Percentiles rank a stretch among this genome's conserved stretches.
These are phyloP conservation scores for Oreochromis spilurus DNA, from an alignment of 2,113 vertebrate species.

Conservation along the genomic window DNA sequence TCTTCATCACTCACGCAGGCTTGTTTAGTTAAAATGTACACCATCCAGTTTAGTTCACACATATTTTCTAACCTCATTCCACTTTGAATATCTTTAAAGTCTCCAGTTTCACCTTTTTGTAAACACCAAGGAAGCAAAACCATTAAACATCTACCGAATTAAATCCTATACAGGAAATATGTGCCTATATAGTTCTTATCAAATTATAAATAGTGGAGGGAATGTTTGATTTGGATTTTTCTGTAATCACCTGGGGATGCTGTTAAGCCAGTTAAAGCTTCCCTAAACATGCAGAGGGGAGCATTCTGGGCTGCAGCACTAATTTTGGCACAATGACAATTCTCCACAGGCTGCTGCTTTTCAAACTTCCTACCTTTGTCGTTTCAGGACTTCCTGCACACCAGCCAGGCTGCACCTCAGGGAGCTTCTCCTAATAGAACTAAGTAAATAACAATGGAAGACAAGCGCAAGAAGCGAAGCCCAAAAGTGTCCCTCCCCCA, in stretches of 20 bases:
- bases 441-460: conserved; percentile 76
- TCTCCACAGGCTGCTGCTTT: not conserved
- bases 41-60: not conserved
- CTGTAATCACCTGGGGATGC: not conserved
- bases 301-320: not conserved
- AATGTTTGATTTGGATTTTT: not conserved
- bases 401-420: not conserved
- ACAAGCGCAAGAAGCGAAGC: conserved; percentile 89
- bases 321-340: conserved; percentile 4
- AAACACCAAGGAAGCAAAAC: not conserved
- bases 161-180: not conserved
- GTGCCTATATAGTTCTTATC: not conserved
- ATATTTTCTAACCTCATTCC: not conserved
- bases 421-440: not conserved
- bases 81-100: not conserved
- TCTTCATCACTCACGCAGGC: not conserved
- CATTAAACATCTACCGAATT: not conserved
- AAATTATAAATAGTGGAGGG: not conserved
- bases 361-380: conserved; percentile 37
- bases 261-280: not conserved
- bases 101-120: not conserved
- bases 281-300: not conserved
- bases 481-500: conserved; percentile 83
- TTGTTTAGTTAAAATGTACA: not conserved
- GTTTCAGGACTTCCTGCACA: conserved; percentile 24